These are phyloP conservation scores for Portunus trituberculatus DNA, from an alignment of 1,140 invertebrate species.

Conservation along the genomic window DNA sequence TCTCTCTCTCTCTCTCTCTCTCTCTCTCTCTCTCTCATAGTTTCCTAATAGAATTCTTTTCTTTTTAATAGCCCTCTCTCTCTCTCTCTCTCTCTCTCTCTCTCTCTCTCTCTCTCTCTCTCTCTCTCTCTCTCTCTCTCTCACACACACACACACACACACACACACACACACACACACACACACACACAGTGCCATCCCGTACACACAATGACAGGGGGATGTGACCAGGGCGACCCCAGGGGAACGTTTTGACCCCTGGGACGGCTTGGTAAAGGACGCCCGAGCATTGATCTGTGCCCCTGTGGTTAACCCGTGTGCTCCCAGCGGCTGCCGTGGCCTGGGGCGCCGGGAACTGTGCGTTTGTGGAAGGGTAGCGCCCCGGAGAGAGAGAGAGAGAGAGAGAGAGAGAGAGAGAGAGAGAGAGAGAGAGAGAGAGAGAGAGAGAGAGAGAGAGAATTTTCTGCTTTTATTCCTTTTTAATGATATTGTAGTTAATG, in stretches of 20 bases:
- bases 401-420: slow-evolving; percentile 43
- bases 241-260: neutral
- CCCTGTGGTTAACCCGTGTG: neutral
- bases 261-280: neutral
- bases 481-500: too few relatives aligned
- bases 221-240: neutral
- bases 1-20: neutral
- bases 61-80: neutral
- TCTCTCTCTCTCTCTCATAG: neutral
- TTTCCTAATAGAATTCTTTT: neutral
- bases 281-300: neutral
- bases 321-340: neutral
- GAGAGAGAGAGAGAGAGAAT: slow-evolving; percentile 38
- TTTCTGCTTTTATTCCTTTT: too few relatives aligned
- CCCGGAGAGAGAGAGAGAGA: slow-evolving; percentile 33
- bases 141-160: neutral
- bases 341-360: neutral
- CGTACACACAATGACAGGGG: neutral
- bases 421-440: slow-evolving; percentile 43
- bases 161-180: slow-evolving; percentile 27
- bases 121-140: neutral
- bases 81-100: neutral
- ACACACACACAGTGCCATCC: neutral
- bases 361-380: neutral
- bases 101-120: neutral